Base-by-base conservation (phyloP, 2,888 invertebrate species). In the Eupithecia inturbata region DNA sequence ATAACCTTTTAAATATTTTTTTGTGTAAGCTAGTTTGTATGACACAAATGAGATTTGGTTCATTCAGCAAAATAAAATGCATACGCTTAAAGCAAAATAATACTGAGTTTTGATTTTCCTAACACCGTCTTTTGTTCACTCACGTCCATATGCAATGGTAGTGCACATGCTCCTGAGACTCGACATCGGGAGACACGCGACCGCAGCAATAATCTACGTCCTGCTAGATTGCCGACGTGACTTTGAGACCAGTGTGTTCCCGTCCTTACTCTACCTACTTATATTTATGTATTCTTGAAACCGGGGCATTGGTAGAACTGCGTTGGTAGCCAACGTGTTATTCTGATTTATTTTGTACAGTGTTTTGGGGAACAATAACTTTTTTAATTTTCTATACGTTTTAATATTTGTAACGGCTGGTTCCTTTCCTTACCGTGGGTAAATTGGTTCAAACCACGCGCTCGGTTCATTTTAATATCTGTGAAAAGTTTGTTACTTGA, bases 341-440 rank as follows among this genome's bases (percentile, higher is more conserved):
- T n/a, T 49, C 9, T n/a, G 19, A 7, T 2, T 9, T 49, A 49
- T n/a, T n/a, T n/a, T 49, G 2, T 49, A 45, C 45, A 19, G 45
- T 16, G 16, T 41, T 41, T 41, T 41, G 14, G 39, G 19, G 14
- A 16, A 53, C 41, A 53, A 19, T 14, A 36, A 49, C 49, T 49
- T 53, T 22, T 53, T 53, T 53, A 53, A n/a, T 53, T 53, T 53
- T 16, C 22, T 49, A 19, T 6, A 5, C 19, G 71, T 62, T 67
- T 63, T 57, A 67, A 71, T 71, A 72, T 79, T 76, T 72, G 67
- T 68, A 69, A 36, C 69, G 69, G 66, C 71, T 45, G 70, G 70
- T 75, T 76, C 57, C 9, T 7, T 36, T 5, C 10, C 73, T 49
- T 72, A 68, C 39, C 70, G 74, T 39, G 63, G 57, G 68, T n/a